Percentiles rank a stretch among this genome's conserved stretches.
phyloP scores from a whole-genome alignment of 2,113 vertebrate species.

The Lonchura striata region DNA sequence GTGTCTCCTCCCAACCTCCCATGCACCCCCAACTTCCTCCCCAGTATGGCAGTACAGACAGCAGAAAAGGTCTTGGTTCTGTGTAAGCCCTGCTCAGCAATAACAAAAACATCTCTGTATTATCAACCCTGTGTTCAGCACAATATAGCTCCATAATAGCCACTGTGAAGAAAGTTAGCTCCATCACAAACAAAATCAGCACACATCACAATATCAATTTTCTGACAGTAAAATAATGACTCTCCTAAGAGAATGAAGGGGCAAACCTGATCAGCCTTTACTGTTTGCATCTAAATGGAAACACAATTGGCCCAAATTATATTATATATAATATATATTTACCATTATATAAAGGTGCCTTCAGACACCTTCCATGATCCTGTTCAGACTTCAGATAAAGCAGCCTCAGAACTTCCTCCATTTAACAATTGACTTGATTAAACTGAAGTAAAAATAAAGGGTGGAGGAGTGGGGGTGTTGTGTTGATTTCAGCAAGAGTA shows the following conservation, averaged over 20 bases:
- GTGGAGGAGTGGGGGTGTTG: rapidly evolving
- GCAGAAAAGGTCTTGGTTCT: neutral
- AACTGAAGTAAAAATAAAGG: neutral
- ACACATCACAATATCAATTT: neutral
- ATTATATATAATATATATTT: neutral
- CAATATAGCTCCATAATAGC: rapidly evolving
- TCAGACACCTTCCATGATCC: neutral
- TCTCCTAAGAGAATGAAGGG: neutral
- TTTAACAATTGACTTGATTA: neutral
- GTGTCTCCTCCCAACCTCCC: neutral
- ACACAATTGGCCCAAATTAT: neutral
- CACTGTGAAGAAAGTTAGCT: neutral
- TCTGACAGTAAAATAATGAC: neutral
- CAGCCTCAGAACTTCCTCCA: neutral
- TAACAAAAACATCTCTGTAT: neutral
- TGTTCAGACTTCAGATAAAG: neutral
- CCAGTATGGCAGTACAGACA: rapidly evolving
- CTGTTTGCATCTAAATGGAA: neutral
- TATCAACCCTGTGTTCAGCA: neutral
- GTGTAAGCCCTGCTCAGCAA: neutral
- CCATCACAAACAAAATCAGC: neutral
- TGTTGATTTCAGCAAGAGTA: neutral
- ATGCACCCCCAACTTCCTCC: rapidly evolving
- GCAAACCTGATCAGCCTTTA: neutral
- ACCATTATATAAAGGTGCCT: neutral